Base-by-base conservation (phyloP, 2,113 vertebrate genomes). In the Phyllostomus discolor region DNA sequence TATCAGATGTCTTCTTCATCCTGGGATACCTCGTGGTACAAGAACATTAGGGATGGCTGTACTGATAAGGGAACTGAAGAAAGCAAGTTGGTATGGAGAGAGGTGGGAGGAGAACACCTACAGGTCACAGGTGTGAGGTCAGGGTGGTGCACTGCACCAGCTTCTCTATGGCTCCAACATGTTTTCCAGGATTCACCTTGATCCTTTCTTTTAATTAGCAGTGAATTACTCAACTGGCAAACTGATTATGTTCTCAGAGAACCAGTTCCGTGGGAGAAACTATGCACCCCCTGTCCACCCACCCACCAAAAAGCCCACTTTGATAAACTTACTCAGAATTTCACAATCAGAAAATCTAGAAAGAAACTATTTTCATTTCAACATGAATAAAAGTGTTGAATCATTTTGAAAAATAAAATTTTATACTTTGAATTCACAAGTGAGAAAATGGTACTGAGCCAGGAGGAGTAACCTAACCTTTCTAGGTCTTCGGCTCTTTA, bases 291-390 rank as follows among this genome's bases (percentile, higher is more conserved):
- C 4, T 79, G 48, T 31, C 46, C 19, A 19, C 62, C 88, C 35
- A 64, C 57, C 80, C 80, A 87, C 80, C 26, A n/a, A n/a, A 95
- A 90, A 72, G 28, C 46, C 46, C 64, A 46, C 84, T 90, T 92
- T 95, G 96, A 90, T 85, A 31, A 64, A 88, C 17, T 97, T 97
- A 96, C 78, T 33, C 88, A 96, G 95, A 97, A 95, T 94, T 97
- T 78, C 66, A 20, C 57, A 92, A 94, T 96, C 85, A 91, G 35
- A 94, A 88, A 92, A 97, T 94, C 93, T 97, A 94, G 76, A 97
- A 95, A 88, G 64, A 62, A 79, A 75, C 22, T 62, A 24, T 90
- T 92, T 96, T 97, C 85, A 90, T 85, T 96, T 85, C 35, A 67
- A 57, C 4, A 14, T 62, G 80, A 95, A 69, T 14, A 81, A 82